Conservation (phyloP, 1,140 invertebrate species). For the Zaprionus camerounensis region DNA sequence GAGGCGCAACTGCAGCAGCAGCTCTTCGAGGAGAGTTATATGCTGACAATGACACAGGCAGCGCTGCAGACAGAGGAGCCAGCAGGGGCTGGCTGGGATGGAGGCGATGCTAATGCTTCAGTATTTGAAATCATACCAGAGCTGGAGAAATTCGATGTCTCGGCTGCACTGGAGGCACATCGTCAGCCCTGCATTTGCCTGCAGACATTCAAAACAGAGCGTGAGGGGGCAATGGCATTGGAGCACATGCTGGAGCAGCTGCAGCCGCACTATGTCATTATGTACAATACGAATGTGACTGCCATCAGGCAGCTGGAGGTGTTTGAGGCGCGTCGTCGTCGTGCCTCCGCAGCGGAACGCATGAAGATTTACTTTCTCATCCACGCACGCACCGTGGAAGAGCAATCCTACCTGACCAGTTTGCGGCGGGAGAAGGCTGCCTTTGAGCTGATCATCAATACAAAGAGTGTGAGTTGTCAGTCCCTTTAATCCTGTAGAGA, state of each 20-base stretch:
- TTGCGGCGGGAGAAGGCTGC: conserved; percentile 96
- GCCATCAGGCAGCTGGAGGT: conserved; percentile 95
- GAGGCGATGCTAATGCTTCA: conserved; percentile 80
- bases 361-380: conserved; percentile 95
- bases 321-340: conserved; percentile 90
- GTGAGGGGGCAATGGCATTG: conserved; percentile 88
- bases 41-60: conserved; percentile 88
- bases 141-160: conserved; percentile 88
- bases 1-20: conserved; percentile 49
- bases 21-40: conserved; percentile 87
- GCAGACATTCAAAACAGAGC: conserved; percentile 90
- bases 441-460: conserved; percentile 95
- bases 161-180: conserved; percentile 85
- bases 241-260: conserved; percentile 88
- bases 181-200: conserved; percentile 88
- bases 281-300: conserved; percentile 95
- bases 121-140: conserved; percentile 89
- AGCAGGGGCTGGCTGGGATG: conserved; percentile 40
- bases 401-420: conserved; percentile 96
- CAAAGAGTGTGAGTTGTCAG: conserved; percentile 91
- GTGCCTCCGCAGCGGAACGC: conserved; percentile 85
- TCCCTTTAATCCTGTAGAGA: background rate
- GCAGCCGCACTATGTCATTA: conserved; percentile 92
- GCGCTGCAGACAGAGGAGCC: conserved; percentile 20
- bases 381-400: conserved; percentile 96